Evolutionary conservation across 1,140 invertebrate genomes (phyloP).

Genomic region (Archivesica marissinica): DNA sequence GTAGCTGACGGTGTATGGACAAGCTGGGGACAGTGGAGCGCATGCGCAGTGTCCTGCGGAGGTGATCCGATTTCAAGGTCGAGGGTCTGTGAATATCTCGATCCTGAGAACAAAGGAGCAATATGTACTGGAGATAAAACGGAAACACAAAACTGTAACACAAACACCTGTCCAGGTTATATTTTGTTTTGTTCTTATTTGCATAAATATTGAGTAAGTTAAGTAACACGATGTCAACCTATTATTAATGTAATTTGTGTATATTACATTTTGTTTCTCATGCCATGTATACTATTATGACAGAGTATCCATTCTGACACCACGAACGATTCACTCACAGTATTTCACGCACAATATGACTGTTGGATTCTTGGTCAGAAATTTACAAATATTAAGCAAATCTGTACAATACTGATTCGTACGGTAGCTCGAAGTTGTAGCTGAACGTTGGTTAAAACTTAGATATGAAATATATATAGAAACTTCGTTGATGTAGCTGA

Average conservation of each 20-base stretch:
- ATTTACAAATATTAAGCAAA: not conserved
- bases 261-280: too few relatives aligned
- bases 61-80: not conserved
- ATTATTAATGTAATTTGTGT: too few relatives aligned
- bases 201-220: too few relatives aligned
- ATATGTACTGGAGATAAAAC: not conserved
- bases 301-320: too few relatives aligned
- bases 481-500: not conserved
- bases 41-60: not conserved
- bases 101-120: not conserved
- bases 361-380: not conserved
- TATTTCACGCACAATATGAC: not conserved
- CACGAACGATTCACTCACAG: not conserved
- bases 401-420: too few relatives aligned
- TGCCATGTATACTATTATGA: too few relatives aligned
- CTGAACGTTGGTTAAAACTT: not conserved
- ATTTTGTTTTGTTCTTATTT: too few relatives aligned
- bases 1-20: conserved; percentile 27
- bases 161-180: not conserved
- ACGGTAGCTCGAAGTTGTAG: not conserved
- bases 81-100: not conserved
- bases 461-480: not conserved
- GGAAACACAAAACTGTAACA: not conserved
- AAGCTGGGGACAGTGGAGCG: not conserved
- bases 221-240: too few relatives aligned